These are phyloP conservation scores for Tenodera sinensis DNA, from an alignment of 2,888 invertebrate species.

Conservation along the genomic window DNA sequence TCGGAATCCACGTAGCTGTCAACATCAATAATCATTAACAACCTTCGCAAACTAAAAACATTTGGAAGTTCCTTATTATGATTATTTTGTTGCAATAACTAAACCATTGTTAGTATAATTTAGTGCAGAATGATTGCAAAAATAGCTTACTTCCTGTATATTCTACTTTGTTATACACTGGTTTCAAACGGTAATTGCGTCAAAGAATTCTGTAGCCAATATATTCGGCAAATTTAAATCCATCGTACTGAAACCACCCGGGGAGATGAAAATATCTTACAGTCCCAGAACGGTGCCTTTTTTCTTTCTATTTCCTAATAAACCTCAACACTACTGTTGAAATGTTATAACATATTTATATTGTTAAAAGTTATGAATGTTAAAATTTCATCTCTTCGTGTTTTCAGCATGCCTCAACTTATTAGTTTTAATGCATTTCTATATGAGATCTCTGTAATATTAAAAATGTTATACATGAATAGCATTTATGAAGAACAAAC, in stretches of 20 bases:
- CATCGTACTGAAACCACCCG: no score
- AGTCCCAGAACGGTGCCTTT: not conserved
- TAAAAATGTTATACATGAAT: not conserved
- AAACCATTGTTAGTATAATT: not conserved
- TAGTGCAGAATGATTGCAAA: not conserved
- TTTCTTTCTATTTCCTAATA: not conserved
- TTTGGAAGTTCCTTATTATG: no score
- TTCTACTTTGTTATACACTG: not conserved
- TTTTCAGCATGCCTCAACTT: not conserved
- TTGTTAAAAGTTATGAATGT: no score
- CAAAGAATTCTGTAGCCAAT: not conserved
- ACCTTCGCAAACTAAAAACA: no score
- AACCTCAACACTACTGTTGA: not conserved
- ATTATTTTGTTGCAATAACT: not conserved
- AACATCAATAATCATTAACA: no score
- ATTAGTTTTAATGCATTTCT: not conserved
- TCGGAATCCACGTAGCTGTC: no score
- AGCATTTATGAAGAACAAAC: not conserved
- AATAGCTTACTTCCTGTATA: not conserved
- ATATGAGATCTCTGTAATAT: no score
- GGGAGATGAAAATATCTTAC: not conserved
- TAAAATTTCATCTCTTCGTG: not conserved
- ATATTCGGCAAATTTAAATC: not conserved
- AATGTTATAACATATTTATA: not conserved
- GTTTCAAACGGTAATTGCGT: not conserved